Evolutionary conservation across 2,797 vertebrate genomes (phyloP).

Genomic region (Molossus molossus): DNA sequence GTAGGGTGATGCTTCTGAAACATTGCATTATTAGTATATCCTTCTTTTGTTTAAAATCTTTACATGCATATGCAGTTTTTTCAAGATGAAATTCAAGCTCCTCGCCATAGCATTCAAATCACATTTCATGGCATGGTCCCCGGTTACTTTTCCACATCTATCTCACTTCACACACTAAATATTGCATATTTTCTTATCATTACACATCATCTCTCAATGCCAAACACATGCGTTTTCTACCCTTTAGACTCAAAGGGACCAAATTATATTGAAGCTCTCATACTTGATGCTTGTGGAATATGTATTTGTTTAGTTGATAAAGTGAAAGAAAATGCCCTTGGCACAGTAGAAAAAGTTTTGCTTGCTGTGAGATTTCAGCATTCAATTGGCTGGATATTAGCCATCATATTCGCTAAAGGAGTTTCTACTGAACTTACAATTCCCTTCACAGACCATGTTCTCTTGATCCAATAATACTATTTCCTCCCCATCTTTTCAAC

Average conservation of each 20-base stretch:
- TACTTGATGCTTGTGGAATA: not conserved
- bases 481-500: not conserved
- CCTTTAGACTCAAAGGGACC: not conserved
- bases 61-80: not conserved
- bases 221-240: not conserved
- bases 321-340: not conserved
- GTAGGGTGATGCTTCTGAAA: not conserved
- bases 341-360: not conserved
- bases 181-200: not conserved
- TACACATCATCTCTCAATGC: not conserved
- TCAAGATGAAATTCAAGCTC: not conserved
- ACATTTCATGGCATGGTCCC: not conserved
- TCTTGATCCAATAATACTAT: not conserved
- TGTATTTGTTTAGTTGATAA: not conserved
- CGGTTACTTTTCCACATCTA: not conserved
- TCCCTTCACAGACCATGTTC: not conserved
- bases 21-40: not conserved
- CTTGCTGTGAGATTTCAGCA: not conserved
- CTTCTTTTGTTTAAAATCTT: slow-evolving; percentile 1
- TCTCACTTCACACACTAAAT: not conserved
- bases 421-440: not conserved
- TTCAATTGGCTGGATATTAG: not conserved
- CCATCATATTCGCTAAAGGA: not conserved
- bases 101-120: not conserved
- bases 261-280: not conserved